Evolutionary conservation across 2,888 invertebrate genomes (phyloP).

Genomic region (Leptinotarsa tumamoca): DNA sequence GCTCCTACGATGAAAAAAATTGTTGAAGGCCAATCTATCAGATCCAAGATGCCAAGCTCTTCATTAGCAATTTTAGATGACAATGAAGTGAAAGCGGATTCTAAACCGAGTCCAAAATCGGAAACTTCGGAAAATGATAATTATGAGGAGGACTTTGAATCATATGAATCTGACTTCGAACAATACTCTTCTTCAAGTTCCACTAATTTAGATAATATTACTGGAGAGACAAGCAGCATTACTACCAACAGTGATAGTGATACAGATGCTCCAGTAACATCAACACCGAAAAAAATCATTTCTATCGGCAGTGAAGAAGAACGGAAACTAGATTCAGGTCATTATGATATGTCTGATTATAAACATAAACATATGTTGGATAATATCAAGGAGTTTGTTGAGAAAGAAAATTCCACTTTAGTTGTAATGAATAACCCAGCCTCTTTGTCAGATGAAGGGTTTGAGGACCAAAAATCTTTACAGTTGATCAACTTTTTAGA

Average conservation of each 20-base stretch:
- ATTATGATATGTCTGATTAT: constrained; percentile 68
- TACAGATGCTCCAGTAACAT: constrained; percentile 32
- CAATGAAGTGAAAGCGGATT: not conserved
- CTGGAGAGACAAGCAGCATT: constrained; percentile 47
- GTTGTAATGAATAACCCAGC: constrained; percentile 52
- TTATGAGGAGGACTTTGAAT: constrained; percentile 72
- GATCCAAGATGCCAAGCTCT: not conserved
- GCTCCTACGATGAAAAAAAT: constrained; percentile 44
- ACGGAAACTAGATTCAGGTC: constrained; percentile 72
- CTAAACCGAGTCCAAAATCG: constrained; percentile 27
- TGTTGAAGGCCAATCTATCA: not conserved
- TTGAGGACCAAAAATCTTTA: constrained; percentile 68
- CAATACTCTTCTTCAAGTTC: constrained; percentile 58
- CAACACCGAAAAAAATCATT: constrained; percentile 36
- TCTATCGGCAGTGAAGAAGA: constrained; percentile 66
- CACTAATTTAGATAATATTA: constrained; percentile 37
- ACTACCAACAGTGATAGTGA: constrained; percentile 47
- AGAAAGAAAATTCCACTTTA: constrained; percentile 61
- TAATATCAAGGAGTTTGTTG: constrained; percentile 65
- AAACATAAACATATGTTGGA: constrained; percentile 63
- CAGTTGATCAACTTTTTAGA: constrained; percentile 64
- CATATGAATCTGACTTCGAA: constrained; percentile 72
- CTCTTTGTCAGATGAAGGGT: constrained; percentile 71
- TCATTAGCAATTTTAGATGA: constrained; percentile 22
- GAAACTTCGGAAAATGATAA: constrained; percentile 45